These are phyloP conservation scores for Ranitomeya imitator DNA, from an alignment of 2,113 vertebrate species.

Conservation along the genomic window DNA sequence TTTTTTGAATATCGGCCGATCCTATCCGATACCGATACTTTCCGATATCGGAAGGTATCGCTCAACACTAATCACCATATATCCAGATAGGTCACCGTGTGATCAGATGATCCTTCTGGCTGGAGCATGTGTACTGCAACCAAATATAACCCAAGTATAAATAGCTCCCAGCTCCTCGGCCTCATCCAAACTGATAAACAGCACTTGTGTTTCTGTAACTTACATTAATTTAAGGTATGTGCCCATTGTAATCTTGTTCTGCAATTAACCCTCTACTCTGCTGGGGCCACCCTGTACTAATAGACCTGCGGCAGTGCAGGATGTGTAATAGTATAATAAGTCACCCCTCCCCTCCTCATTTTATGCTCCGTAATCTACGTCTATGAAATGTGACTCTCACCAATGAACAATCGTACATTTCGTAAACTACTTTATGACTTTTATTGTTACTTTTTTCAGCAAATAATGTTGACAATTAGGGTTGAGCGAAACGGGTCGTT, in stretches of 20 bases:
- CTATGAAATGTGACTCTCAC: not conserved
- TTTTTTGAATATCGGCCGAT: too few relatives aligned
- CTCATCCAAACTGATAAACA: slow-evolving; percentile 4
- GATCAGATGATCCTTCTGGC: slow-evolving; percentile 28
- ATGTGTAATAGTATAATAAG: not conserved
- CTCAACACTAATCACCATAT: too few relatives aligned
- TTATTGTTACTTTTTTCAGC: not conserved
- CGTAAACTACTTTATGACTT: not conserved
- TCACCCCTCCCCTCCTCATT: not conserved
- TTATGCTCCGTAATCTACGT: not conserved
- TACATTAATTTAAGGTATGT: slow-evolving; percentile 20
- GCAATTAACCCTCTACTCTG: not conserved
- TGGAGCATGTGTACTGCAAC: slow-evolving; percentile 19
- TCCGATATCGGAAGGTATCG: too few relatives aligned
- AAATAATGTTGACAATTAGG: not conserved
- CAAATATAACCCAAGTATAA: slow-evolving; percentile 51
- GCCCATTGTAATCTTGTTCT: not conserved
- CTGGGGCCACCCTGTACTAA: not conserved
- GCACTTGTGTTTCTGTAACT: slow-evolving; percentile 1
- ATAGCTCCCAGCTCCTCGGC: slow-evolving; percentile 29
- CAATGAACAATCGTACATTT: not conserved
- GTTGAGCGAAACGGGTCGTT: too few relatives aligned
- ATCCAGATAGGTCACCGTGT: slow-evolving; percentile 1
- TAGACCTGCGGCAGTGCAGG: not conserved
- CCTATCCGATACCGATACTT: too few relatives aligned